Evolutionary conservation across 64 coral and sea anemone species (phyloP).

Genomic region (Montipora cactus): DNA sequence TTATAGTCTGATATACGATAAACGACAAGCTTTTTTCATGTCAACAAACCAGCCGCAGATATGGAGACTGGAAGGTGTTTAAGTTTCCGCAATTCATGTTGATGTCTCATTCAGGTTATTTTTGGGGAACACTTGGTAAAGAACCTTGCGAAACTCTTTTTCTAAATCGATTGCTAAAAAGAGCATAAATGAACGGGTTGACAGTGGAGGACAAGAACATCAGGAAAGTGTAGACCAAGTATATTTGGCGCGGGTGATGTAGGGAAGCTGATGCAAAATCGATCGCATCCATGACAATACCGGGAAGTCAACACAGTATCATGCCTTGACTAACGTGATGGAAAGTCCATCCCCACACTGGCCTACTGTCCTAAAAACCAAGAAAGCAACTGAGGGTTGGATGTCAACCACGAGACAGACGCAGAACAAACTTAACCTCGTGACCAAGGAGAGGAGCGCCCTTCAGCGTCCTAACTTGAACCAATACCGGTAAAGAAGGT

Average conservation of each 20-base stretch:
- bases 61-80: neutral
- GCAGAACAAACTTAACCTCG: too few relatives aligned
- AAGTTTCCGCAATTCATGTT: neutral
- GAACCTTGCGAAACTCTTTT: slow-evolving; percentile 27
- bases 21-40: too few relatives aligned
- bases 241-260: slow-evolving; percentile 19
- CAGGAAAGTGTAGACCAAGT: slow-evolving; percentile 5
- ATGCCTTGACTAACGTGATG: neutral
- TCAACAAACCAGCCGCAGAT: too few relatives aligned
- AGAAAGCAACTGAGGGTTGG: too few relatives aligned
- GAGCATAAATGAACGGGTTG: slow-evolving; percentile 59
- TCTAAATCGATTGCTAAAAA: slow-evolving; percentile 57
- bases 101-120: neutral
- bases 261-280: slow-evolving; percentile 15
- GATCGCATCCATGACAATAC: slow-evolving; percentile 48
- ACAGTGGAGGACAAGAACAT: slow-evolving; percentile 35
- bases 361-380: too few relatives aligned
- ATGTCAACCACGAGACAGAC: too few relatives aligned
- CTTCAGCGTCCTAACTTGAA: too few relatives aligned
- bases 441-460: too few relatives aligned
- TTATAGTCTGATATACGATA: too few relatives aligned
- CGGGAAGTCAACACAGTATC: slow-evolving; percentile 43
- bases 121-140: neutral
- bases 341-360: too few relatives aligned
- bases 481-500: too few relatives aligned